Percentiles rank a stretch among this genome's conserved stretches.
These are phyloP conservation scores for Clarias gariepinus DNA, from an alignment of 2,113 vertebrate species.

Conservation along the genomic window DNA sequence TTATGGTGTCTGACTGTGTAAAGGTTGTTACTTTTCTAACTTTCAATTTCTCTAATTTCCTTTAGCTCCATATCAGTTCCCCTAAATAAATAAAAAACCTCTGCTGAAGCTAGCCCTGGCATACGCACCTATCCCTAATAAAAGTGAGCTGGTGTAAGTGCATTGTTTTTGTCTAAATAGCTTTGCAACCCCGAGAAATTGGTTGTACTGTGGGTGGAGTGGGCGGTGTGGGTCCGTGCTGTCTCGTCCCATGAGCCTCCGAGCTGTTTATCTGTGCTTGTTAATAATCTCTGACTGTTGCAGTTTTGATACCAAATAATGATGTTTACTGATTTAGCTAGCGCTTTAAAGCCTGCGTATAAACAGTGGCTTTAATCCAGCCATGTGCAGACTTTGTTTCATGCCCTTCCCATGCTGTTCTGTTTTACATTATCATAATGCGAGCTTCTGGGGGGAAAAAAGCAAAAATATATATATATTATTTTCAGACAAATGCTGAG, in stretches of 20 bases:
- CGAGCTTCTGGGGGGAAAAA: neutral
- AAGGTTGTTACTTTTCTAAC: neutral
- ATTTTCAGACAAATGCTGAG: conserved; percentile 24
- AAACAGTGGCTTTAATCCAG: conserved; percentile 31
- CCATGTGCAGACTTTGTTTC: conserved; percentile 14
- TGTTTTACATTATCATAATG: conserved; percentile 34
- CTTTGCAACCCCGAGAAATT: neutral
- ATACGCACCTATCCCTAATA: neutral
- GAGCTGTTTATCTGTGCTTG: conserved; percentile 13
- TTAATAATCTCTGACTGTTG: conserved; percentile 4
- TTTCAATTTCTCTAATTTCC: neutral
- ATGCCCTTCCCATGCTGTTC: conserved; percentile 18
- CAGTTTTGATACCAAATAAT: conserved; percentile 22
- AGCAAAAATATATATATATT: neutral
- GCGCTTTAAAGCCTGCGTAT: conserved; percentile 17
- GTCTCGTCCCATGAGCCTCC: neutral
- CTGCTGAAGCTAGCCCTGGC: neutral
- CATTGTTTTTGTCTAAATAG: conserved; percentile 5
- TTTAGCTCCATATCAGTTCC: neutral
- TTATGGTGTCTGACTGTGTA: neutral
- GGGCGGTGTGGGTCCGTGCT: neutral
- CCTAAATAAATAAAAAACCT: neutral
- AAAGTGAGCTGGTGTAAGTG: neutral
- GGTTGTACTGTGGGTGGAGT: neutral
- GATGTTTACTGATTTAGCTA: conserved; percentile 8